Evolutionary conservation across 2,888 invertebrate species (phyloP), one percentile per base, ranked within the genome.

Genomic region (Drosophila sordidapex): DNA sequence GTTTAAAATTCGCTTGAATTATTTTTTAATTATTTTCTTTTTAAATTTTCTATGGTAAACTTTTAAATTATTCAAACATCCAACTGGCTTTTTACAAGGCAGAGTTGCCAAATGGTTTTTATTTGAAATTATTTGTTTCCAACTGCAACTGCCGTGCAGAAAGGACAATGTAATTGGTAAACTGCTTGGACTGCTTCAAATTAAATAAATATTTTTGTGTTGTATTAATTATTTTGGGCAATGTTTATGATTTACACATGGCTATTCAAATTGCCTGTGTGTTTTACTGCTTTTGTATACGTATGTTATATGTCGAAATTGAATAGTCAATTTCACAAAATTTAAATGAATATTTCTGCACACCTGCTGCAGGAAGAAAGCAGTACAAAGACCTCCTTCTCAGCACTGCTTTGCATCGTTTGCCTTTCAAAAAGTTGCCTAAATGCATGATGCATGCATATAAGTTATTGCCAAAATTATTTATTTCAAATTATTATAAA

Each of bases 391-490:
- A 13, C 4, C 31, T 13, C 13, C 13, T 6, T 15, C 18, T 0
- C 0, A 2, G 1, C 7, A 46, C 65, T 53, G 66, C 52, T 58
- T 54, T 27, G 4, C 31, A n/a, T 11, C 13, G 35, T n/a, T 33
- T 66, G 31, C 31, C 25, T 25, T n/a, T 5, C 11, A 2, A 2
- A 21, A 25, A 18, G 15, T 4, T 13, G 4, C 18, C 35, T 1
- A 35, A 46, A 36, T 21, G 18, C 13, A 18, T 5, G 1, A 46
- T 25, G 21, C 21, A 21, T 21, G 29, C 1, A 29, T 29, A 29
- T 36, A 21, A n/a, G 48, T 60, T 49, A 36, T 43, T 36, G 27
- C 10, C 69, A 60, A 69, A 74, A 60, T 74, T 69, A 13, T 13
- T 49, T 2, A 13, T 59, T n/a, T 29, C 13, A 43, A 73, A 74